Percentiles rank a stretch among this genome's conserved stretches.
Evolutionary conservation across 2,113 vertebrate species (phyloP).

Genomic region (human (Homo sapiens)): GRCh38 chr16:6426501-6427000

Average conservation of each 20-base stretch:
- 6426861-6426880: background rate
- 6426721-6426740: background rate
- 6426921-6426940: conserved; percentile 40
- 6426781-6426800: background rate
- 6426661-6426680: background rate
- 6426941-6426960: conserved; percentile 54
- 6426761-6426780: background rate
- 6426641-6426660: rapidly evolving
- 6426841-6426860: background rate
- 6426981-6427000: conserved; percentile 75
- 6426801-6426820: background rate
- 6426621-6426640: too few relatives aligned
- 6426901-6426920: background rate
- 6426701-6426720: background rate
- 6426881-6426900: background rate
- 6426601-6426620: too few relatives aligned
- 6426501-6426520: too few relatives aligned
- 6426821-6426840: background rate
- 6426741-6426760: background rate
- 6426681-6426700: rapidly evolving
- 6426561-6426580: too few relatives aligned
- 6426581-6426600: too few relatives aligned
- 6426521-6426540: too few relatives aligned
- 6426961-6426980: background rate
- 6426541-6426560: too few relatives aligned